These are phyloP conservation scores for Mayetiola destructor DNA, from an alignment of 2,888 invertebrate genomes.

Conservation along the genomic window DNA sequence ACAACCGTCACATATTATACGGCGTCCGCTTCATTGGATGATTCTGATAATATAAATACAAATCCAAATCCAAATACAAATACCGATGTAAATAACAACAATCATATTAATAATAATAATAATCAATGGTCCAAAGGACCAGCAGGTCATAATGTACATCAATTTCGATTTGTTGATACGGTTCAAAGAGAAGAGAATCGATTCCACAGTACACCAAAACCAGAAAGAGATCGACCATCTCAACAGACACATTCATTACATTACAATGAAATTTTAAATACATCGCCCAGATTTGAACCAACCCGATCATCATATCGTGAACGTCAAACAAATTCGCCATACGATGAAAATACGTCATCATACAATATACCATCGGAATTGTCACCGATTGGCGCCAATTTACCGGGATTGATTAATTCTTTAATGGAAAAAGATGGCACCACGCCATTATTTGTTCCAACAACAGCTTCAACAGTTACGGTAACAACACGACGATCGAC, in stretches of 20 bases:
- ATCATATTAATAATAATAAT: neutral
- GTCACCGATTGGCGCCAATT: constrained; percentile 42
- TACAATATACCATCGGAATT: constrained; percentile 42
- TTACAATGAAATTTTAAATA: neutral
- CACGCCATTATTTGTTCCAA: constrained; percentile 29
- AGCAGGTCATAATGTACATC: neutral
- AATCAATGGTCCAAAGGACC: neutral
- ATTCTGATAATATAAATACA: neutral
- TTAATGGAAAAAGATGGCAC: constrained; percentile 38
- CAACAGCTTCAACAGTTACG: constrained; percentile 34
- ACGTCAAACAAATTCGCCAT: neutral
- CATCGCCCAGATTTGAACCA: neutral
- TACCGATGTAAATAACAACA: no score
- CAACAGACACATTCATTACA: constrained; percentile 1
- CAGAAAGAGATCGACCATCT: neutral
- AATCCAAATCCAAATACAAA: no score
- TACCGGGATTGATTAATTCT: constrained; percentile 46
- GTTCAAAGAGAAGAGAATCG: neutral
- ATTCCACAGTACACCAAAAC: neutral
- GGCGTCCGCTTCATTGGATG: neutral
- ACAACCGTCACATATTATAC: constrained; percentile 5
- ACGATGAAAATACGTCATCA: constrained; percentile 20
- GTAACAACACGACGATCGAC: constrained; percentile 27
- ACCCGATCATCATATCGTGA: neutral
- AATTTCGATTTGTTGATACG: constrained; percentile 13